Base-by-base conservation (phyloP, 1,140 invertebrate species). In the Plodia interpunctella region DNA sequence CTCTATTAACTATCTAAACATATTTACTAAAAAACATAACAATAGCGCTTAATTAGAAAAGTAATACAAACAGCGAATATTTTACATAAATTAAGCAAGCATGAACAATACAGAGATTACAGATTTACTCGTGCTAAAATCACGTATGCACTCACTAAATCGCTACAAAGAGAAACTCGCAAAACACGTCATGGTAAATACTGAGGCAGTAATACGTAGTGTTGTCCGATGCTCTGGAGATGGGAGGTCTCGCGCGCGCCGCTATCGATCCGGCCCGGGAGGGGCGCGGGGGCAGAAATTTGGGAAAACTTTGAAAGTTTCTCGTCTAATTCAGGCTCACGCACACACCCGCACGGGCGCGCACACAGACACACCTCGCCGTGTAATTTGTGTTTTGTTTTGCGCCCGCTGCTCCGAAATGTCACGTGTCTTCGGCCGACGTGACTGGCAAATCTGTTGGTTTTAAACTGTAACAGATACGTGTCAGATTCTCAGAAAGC, bases 251-350 rank as follows among this genome's bases (percentile, higher is more conserved):
- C 80, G 77, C 78, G 74, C 78, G 76, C 70, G 75, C 76, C 76
- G 59, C 81, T 80, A 63, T 87, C 86, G 67, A 54, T 58, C 57
- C 60, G 60, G 28, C 50, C 54, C 70, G 66, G 70, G 71, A 68
- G 65, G 64, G 66, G 57, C 59, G 73, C 72, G 80, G 80, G 79
- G 81, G 81, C 75, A 80, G 74, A 85, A 89, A 89, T 89, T 89
- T 87, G 87, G 87, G 87, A 89, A 89, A 89, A 89, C 87, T 89
- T 89, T 87, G 87, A 89, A 89, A 89, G 87, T 89, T 89, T 87
- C 84, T 78, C 87, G 87, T 89, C 87, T 89, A 89, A 89, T 89
- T 89, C 87, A 89, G 87, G 87, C 84, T 83, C 84, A 87, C 87
- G 83, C 87, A 89, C 87, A 89, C 86, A 80, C 58, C 38, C 62